Evolutionary conservation across 2,113 vertebrate species (phyloP).

Genomic region (Cricetomys ansorgei): DNA sequence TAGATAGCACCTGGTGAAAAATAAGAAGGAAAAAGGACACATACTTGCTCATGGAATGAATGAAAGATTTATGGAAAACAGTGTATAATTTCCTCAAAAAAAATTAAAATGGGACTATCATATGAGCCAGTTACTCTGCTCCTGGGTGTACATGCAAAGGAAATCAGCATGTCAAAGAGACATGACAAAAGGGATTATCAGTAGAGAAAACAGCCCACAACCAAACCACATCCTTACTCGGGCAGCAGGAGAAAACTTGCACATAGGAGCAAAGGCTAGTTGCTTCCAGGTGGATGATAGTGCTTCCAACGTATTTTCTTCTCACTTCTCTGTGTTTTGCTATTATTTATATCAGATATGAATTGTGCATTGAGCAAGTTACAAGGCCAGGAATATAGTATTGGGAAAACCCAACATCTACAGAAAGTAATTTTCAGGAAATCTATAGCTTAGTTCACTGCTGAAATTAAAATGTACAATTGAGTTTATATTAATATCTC

Average conservation of each 20-base stretch:
- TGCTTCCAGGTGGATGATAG: background rate
- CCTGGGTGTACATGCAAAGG: background rate
- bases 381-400: background rate
- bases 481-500: background rate
- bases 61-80: background rate
- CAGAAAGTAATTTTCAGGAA: background rate
- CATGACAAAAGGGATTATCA: background rate
- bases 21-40: background rate
- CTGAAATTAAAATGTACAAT: background rate
- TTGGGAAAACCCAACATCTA: background rate
- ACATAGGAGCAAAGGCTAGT: background rate
- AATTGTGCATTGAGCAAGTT: background rate
- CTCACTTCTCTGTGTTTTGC: background rate
- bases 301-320: rapidly evolving
- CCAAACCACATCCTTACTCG: too few relatives aligned
- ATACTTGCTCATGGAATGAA: background rate
- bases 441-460: background rate
- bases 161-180: too few relatives aligned
- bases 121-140: too few relatives aligned
- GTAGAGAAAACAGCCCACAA: too few relatives aligned
- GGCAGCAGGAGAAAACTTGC: background rate
- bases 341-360: background rate
- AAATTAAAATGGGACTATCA: background rate
- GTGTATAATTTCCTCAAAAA: background rate
- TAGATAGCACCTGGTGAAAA: background rate